A percentile compares a stretch with the other conserved stretches of the same genome.
These are phyloP conservation scores for Botia almorhae DNA, from an alignment of 2,797 vertebrate genomes.

Conservation along the genomic window DNA sequence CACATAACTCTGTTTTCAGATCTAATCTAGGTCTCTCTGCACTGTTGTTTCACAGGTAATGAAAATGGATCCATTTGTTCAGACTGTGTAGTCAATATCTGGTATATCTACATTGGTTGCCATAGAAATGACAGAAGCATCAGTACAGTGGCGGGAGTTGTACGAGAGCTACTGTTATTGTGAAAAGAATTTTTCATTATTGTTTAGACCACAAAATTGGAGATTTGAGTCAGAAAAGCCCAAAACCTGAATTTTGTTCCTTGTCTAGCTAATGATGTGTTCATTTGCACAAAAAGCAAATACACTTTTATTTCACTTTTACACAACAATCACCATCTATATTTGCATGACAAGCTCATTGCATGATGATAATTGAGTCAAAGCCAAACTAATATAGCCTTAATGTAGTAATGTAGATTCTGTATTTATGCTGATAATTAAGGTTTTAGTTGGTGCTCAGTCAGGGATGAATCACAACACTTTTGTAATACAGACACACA, in stretches of 20 bases:
- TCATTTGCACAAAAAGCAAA: too few species aligned
- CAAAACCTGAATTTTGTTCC: too few species aligned
- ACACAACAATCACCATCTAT: background rate
- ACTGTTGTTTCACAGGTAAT: background rate
- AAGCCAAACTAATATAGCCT: background rate
- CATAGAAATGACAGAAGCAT: background rate
- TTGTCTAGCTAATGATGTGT: too few species aligned
- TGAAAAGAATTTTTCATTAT: background rate
- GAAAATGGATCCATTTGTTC: background rate
- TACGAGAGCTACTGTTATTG: background rate
- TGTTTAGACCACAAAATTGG: background rate
- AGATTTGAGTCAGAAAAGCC: too few species aligned
- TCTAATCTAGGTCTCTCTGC: background rate
- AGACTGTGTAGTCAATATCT: background rate
- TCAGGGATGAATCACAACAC: background rate
- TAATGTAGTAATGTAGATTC: background rate
- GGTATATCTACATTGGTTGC: background rate
- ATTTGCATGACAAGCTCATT: background rate
- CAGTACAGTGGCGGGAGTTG: background rate
- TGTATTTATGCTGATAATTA: background rate
- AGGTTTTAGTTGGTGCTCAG: background rate
- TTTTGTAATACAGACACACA: background rate
- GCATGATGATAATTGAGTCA: background rate
- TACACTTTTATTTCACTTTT: background rate
- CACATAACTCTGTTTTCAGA: conserved; percentile 5